A percentile compares a stretch with the other conserved stretches of the same genome.
Evolutionary conservation across 2,113 vertebrate genomes (phyloP).

Genomic region (Porphyrio hochstetteri): DNA sequence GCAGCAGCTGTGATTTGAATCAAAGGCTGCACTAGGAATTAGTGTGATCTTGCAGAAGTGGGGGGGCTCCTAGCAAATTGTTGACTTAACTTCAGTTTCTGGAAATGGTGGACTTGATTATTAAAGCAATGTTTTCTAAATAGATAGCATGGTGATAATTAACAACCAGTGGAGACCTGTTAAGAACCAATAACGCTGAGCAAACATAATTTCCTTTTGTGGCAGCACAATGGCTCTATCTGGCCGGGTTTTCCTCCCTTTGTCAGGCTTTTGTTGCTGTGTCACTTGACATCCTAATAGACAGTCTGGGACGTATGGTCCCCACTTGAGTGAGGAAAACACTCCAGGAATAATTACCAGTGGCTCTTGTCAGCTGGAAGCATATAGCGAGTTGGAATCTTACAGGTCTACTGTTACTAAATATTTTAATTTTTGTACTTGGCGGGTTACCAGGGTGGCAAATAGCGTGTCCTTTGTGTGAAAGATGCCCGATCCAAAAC

Average conservation of each 20-base stretch:
- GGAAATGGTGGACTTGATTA: background rate
- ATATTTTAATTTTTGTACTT: background rate
- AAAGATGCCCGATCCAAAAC: accelerated
- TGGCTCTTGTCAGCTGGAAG: background rate
- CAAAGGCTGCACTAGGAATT: background rate
- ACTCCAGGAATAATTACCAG: background rate
- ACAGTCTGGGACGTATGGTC: background rate
- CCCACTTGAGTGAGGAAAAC: background rate
- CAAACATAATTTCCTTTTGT: background rate
- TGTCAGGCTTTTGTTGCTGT: background rate
- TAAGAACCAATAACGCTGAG: background rate
- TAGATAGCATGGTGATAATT: background rate
- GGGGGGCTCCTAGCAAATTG: background rate
- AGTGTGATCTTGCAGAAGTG: background rate
- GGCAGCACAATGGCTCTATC: background rate
- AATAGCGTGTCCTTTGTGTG: background rate
- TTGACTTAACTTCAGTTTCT: background rate
- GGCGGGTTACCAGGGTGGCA: background rate
- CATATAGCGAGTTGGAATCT: background rate
- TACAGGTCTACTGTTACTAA: background rate
- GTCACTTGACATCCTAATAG: background rate
- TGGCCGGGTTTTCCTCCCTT: background rate
- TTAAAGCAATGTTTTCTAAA: background rate
- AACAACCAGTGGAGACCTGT: background rate
- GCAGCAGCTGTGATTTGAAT: background rate